phyloP scores from a whole-genome alignment of 2,888 invertebrate genomes.

The Agrochola macilenta region DNA sequence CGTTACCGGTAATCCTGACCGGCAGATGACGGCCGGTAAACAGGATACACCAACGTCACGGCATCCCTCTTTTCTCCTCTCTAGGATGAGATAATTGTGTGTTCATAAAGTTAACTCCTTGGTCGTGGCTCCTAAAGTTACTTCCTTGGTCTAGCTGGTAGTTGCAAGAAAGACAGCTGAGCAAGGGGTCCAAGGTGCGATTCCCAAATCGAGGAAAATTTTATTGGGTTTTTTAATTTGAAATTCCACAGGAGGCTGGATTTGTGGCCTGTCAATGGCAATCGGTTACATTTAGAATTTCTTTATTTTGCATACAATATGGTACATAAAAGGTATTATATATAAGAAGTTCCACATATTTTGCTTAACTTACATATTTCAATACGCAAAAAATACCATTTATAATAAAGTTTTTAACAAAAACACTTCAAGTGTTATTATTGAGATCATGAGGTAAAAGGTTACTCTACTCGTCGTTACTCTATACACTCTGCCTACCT shows the following conservation, averaged over 20 bases:
- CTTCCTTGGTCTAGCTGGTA: background rate
- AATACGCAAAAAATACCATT: too few species aligned
- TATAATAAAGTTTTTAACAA: too few species aligned
- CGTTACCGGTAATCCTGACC: slow-evolving; percentile 13
- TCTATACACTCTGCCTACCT: background rate
- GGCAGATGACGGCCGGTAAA: slow-evolving; percentile 9
- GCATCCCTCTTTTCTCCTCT: slow-evolving; percentile 9
- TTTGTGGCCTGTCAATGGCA: background rate
- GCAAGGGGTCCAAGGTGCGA: background rate
- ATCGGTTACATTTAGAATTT: too few species aligned
- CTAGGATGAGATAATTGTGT: slow-evolving; percentile 10
- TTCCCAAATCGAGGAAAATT: background rate
- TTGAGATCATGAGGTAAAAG: too few species aligned
- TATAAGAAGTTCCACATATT: too few species aligned
- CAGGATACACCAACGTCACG: slow-evolving; percentile 46
- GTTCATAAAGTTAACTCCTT: background rate
- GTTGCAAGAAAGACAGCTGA: background rate
- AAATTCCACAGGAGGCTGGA: background rate
- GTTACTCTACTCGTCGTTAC: background rate
- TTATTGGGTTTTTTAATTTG: background rate
- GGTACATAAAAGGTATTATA: too few species aligned
- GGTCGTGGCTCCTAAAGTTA: too few species aligned
- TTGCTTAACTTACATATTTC: too few species aligned
- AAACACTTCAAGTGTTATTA: too few species aligned
- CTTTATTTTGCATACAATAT: too few species aligned